phyloP scores from a whole-genome alignment of 2,113 vertebrate genomes.

The Furnarius figulus region DNA sequence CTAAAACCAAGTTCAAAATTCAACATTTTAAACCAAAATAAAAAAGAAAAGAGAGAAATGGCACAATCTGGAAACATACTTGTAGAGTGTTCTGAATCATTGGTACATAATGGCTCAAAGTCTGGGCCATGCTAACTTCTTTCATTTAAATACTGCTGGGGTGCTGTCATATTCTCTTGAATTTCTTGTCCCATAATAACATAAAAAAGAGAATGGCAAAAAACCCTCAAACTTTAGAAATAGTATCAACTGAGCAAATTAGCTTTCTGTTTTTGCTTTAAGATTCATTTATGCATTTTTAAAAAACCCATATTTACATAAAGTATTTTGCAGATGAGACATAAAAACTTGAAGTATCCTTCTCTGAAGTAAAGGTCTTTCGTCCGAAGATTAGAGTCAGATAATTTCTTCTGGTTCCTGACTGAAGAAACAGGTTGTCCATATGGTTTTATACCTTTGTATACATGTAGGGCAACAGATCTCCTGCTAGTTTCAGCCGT shows the following conservation, averaged over 20 bases:
- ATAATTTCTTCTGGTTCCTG: background rate
- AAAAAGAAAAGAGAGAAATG: background rate
- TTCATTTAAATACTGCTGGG: background rate
- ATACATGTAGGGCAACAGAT: accelerated
- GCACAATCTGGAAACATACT: background rate
- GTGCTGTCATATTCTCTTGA: background rate
- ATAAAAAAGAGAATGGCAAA: background rate
- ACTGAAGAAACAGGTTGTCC: background rate
- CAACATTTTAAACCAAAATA: background rate
- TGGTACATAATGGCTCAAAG: background rate
- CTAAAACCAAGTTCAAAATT: background rate
- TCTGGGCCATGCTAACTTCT: background rate
- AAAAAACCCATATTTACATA: background rate
- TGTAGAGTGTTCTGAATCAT: background rate
- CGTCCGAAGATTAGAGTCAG: background rate
- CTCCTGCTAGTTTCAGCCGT: background rate
- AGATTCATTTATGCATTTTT: background rate
- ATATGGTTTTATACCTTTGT: background rate
- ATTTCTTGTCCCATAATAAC: background rate
- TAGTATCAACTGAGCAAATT: background rate
- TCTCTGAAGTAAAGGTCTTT: background rate
- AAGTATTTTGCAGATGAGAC: background rate
- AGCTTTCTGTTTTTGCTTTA: background rate
- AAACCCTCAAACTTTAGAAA: background rate
- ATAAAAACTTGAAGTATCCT: background rate